Conservation (phyloP, 2,888 invertebrate species). For the Odontocerum albicorne region DNA sequence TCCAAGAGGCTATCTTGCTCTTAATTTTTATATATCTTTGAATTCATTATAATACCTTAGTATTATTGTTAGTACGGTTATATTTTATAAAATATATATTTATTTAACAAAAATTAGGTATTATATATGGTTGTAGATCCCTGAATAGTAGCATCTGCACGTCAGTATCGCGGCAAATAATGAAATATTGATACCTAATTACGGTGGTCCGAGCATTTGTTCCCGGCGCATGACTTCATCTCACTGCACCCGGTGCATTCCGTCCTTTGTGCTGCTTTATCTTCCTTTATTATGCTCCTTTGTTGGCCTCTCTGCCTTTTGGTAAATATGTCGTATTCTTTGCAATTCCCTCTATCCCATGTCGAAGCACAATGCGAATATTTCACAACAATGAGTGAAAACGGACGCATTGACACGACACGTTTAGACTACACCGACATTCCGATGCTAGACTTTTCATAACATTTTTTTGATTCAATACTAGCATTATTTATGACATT, state of each 20-base stretch:
- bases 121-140: constrained; percentile 5
- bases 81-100: not conserved
- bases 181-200: constrained; percentile 37
- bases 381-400: constrained; percentile 14
- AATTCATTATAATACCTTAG: no score
- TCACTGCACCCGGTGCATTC: constrained; percentile 16
- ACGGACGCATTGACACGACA: constrained; percentile 21
- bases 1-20: no score
- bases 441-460: no score
- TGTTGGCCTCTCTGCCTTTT: constrained; percentile 14
- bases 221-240: constrained; percentile 26
- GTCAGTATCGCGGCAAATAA: constrained; percentile 24
- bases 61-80: no score
- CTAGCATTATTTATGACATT: no score
- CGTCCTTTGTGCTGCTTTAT: constrained; percentile 1
- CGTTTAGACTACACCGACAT: no score
- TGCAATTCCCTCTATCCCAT: constrained; percentile 8
- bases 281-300: constrained; percentile 8
- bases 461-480: no score
- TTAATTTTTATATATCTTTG: no score
- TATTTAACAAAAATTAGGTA: not conserved
- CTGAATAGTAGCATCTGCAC: constrained; percentile 26
- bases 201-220: constrained; percentile 30
- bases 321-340: constrained; percentile 22
- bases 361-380: constrained; percentile 8